Conservation (phyloP, 2,113 vertebrate species). For the Scalopus aquaticus region DNA sequence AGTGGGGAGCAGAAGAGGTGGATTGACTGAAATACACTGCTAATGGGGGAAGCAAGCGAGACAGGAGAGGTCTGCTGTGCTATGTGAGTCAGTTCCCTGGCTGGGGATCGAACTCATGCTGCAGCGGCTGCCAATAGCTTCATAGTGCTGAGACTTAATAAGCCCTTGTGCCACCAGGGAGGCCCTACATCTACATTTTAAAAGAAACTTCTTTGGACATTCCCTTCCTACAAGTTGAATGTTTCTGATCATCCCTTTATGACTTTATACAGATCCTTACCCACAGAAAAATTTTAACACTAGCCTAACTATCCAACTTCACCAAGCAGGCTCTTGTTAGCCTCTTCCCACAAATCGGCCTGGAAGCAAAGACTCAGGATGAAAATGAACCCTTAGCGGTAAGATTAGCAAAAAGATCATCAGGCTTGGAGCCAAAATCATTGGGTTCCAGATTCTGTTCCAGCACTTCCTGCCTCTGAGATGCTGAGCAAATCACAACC, state of each 20-base stretch:
- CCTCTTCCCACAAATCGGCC: neutral
- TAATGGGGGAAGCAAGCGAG: no score
- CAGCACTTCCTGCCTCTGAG: constrained; percentile 3
- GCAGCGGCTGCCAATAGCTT: no score
- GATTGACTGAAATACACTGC: no score
- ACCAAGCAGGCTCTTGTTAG: neutral
- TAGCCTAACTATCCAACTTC: neutral
- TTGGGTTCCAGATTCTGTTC: neutral
- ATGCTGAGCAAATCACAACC: constrained; percentile 10
- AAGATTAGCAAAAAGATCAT: neutral
- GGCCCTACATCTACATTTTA: neutral
- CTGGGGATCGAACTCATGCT: no score
- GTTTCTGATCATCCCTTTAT: neutral
- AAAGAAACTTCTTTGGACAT: constrained; percentile 8
- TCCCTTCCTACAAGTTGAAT: neutral
- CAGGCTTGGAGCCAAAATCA: neutral
- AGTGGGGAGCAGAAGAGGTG: no score
- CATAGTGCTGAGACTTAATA: no score
- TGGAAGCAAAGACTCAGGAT: neutral
- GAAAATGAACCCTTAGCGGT: neutral
- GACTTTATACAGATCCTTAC: neutral
- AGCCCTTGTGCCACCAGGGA: no score
- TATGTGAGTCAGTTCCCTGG: no score
- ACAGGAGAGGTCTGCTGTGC: no score
- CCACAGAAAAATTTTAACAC: neutral